These are phyloP conservation scores for Enteromius mattozi DNA, from an alignment of 2,797 vertebrate genomes.

Conservation along the genomic window DNA sequence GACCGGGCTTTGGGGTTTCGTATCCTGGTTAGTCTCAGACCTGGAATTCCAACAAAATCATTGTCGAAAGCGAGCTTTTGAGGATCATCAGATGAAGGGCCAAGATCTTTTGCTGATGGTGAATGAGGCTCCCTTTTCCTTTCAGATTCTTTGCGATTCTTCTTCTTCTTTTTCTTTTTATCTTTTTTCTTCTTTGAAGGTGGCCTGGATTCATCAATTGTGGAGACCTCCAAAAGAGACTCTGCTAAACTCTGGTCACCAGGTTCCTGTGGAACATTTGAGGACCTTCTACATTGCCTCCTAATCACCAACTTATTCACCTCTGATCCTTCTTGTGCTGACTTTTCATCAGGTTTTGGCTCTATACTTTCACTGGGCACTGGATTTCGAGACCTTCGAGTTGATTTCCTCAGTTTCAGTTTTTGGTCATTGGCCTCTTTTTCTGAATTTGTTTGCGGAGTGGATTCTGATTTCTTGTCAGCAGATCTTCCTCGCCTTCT, in stretches of 20 bases:
- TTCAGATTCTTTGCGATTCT: conserved; percentile 69
- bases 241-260: conserved; percentile 62
- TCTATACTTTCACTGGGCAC: conserved; percentile 60
- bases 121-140: conserved; percentile 42
- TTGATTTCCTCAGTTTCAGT: conserved; percentile 61
- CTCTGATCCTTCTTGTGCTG: conserved; percentile 65
- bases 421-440: conserved; percentile 73
- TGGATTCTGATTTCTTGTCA: conserved; percentile 66
- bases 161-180: conserved; percentile 77
- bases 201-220: conserved; percentile 63
- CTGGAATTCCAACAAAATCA: conserved; percentile 70
- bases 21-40: conserved; percentile 77
- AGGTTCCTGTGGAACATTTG: conserved; percentile 57
- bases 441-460: conserved; percentile 67
- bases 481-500: conserved; percentile 80
- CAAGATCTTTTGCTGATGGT: conserved; percentile 55
- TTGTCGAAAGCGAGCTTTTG: conserved; percentile 60
- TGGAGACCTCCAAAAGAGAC: conserved; percentile 68
- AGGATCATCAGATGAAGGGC: conserved; percentile 57
- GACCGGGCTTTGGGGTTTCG: conserved; percentile 76
- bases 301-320: conserved; percentile 68
- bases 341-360: conserved; percentile 68
- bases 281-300: conserved; percentile 71
- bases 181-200: conserved; percentile 63
- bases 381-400: conserved; percentile 58